Percentiles rank a stretch among this genome's conserved stretches.
phyloP scores from a whole-genome alignment of 1,140 invertebrate genomes.

The Dolichoris vasculosae region DNA sequence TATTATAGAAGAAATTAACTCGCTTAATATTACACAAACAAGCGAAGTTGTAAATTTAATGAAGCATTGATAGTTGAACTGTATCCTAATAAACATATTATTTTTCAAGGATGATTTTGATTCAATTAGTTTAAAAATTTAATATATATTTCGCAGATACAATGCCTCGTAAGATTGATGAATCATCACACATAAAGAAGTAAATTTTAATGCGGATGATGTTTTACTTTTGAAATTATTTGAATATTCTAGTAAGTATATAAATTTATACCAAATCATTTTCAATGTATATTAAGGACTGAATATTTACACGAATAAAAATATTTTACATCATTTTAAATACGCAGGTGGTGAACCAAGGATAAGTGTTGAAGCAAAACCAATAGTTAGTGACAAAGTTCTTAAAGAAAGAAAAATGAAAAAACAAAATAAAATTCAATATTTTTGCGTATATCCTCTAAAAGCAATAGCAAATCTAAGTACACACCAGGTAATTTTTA shows the following conservation, averaged over 20 bases:
- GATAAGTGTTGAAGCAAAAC: not conserved
- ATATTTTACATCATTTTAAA: not conserved
- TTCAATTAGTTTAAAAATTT: not conserved
- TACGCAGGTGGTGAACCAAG: not conserved
- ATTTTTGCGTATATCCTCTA: no score
- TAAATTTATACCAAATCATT: not conserved
- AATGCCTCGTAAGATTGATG: not conserved
- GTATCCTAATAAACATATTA: not conserved
- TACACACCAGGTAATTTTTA: not conserved
- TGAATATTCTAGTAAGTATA: not conserved
- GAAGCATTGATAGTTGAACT: not conserved
- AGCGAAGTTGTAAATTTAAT: not conserved
- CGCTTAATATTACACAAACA: not conserved
- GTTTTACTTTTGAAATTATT: not conserved
- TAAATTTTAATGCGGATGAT: not conserved
- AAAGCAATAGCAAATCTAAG: no score
- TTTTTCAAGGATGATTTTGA: not conserved
- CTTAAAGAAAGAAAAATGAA: no score
- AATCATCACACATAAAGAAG: not conserved
- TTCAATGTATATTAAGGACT: not conserved
- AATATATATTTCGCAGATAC: slow-evolving; percentile 1
- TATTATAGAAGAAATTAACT: not conserved
- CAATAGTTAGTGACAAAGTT: not conserved
- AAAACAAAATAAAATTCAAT: no score
- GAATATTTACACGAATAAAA: not conserved